Evolutionary conservation across 1,140 invertebrate species (phyloP).

Genomic region (Gryllus bimaculatus): DNA sequence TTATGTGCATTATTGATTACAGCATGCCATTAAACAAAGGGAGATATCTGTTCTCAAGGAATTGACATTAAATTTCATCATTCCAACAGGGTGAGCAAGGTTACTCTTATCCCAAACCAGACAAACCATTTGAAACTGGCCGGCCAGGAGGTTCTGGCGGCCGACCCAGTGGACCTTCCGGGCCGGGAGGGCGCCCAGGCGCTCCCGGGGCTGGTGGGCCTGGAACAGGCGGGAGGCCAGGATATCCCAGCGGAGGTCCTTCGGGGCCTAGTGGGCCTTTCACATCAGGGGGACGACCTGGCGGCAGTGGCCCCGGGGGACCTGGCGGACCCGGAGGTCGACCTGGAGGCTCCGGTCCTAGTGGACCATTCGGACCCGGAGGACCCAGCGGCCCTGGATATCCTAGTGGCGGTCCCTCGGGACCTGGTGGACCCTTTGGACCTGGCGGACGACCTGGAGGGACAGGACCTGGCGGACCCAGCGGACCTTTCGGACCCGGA

Average conservation of each 20-base stretch:
- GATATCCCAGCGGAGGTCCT: constrained; percentile 9
- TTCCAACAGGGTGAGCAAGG: not conserved
- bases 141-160: not conserved
- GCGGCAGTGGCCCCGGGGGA: constrained; percentile 26
- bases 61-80: too few relatives aligned
- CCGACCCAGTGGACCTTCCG: not conserved
- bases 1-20: too few relatives aligned
- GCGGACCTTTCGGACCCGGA: constrained; percentile 20
- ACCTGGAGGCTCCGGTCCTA: constrained; percentile 27
- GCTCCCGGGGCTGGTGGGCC: not conserved
- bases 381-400: constrained; percentile 25
- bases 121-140: not conserved
- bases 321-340: constrained; percentile 23
- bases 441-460: constrained; percentile 20
- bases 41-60: too few relatives aligned
- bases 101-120: not conserved
- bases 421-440: constrained; percentile 22
- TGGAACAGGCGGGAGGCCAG: not conserved
- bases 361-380: constrained; percentile 24
- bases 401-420: constrained; percentile 24
- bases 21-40: too few relatives aligned
- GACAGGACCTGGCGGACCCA: too few relatives aligned
- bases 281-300: constrained; percentile 23
- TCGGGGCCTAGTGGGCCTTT: constrained; percentile 19
- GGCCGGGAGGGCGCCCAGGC: not conserved